Evolutionary conservation across 2,888 invertebrate species (phyloP).

Genomic region (Nowickia ferox): DNA sequence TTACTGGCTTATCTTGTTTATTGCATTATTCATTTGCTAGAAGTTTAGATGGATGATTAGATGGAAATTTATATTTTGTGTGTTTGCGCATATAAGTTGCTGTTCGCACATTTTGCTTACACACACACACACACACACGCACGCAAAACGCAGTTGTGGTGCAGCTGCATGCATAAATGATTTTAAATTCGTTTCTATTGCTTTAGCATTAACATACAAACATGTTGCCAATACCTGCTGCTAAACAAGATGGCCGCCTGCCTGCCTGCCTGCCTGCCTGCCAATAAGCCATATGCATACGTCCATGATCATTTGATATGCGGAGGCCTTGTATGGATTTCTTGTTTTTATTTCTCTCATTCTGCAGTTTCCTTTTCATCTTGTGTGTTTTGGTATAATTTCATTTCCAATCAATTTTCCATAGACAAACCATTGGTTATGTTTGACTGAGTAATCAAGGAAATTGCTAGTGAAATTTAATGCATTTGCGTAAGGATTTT

Average conservation of each 20-base stretch:
- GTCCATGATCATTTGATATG: conserved; percentile 25
- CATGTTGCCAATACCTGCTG: conserved; percentile 23
- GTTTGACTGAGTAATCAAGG: conserved; percentile 62
- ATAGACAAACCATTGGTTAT: conserved; percentile 60
- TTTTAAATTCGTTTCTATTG: conserved; percentile 20
- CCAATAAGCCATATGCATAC: conserved; percentile 40
- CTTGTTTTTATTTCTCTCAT: background rate
- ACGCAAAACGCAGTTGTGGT: background rate
- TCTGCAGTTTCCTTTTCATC: background rate
- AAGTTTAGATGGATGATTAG: conserved; percentile 12
- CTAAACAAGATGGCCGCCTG: background rate
- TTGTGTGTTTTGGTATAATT: conserved; percentile 51
- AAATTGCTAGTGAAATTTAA: conserved; percentile 55
- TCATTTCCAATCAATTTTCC: conserved; percentile 67
- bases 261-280: background rate
- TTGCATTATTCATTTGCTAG: conserved; percentile 55
- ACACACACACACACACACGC: background rate
- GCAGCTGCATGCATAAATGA: conserved; percentile 42
- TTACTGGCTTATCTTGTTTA: conserved; percentile 31
- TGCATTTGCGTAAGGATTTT: conserved; percentile 24
- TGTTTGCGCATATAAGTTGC: background rate
- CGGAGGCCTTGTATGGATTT: conserved; percentile 35
- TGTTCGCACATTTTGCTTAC: background rate
- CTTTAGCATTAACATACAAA: conserved; percentile 4
- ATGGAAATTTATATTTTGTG: conserved; percentile 13